phyloP scores from a whole-genome alignment of 1,140 invertebrate species.

The Rhagoletis zephyria region DNA sequence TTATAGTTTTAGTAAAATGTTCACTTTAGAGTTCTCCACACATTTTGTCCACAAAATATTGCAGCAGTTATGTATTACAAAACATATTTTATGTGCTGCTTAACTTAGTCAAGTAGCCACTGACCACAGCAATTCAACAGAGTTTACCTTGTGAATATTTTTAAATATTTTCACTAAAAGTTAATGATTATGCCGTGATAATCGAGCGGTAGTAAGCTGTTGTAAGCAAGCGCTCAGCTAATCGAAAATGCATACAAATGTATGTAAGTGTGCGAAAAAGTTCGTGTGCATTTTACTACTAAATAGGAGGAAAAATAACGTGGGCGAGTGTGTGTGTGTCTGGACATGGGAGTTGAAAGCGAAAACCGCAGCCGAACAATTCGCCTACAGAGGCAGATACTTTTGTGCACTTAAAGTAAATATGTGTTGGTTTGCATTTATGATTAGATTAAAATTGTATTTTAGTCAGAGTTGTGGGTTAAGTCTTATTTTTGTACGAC shows the following conservation, averaged over 20 bases:
- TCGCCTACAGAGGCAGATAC: background rate
- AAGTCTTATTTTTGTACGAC: background rate
- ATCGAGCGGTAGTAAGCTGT: constrained; percentile 49
- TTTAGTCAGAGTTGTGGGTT: background rate
- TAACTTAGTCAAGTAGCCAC: background rate
- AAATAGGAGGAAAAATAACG: background rate
- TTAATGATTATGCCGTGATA: constrained; percentile 48
- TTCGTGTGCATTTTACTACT: background rate
- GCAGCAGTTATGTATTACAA: background rate
- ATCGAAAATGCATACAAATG: background rate
- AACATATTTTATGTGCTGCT: background rate
- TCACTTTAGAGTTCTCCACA: background rate
- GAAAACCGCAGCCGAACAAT: constrained; percentile 12
- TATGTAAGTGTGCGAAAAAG: background rate
- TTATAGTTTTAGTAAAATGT: constrained; percentile 34
- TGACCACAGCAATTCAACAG: constrained; percentile 38
- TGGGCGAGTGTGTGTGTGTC: too few species aligned
- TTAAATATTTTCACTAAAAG: constrained; percentile 44
- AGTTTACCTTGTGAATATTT: constrained; percentile 51
- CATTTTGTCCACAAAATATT: background rate
- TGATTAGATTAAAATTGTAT: background rate
- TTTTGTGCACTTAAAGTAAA: background rate
- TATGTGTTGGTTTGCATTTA: background rate
- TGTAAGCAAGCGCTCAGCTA: background rate
- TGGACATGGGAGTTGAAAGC: background rate